These are phyloP conservation scores for Ericerus pela DNA, from an alignment of 1,140 invertebrate species.

Conservation along the genomic window DNA sequence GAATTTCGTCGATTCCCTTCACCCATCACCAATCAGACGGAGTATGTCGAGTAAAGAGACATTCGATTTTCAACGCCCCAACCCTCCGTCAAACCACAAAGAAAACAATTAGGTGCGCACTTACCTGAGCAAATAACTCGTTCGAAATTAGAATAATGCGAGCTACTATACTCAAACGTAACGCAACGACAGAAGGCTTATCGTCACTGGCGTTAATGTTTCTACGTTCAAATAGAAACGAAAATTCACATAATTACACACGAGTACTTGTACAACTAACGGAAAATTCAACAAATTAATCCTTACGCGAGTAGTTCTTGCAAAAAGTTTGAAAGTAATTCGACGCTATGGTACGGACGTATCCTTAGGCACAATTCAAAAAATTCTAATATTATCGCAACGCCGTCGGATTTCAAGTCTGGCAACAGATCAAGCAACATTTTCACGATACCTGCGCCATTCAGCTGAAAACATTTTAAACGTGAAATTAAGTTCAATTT, in stretches of 20 bases:
- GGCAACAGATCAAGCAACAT: constrained; percentile 51
- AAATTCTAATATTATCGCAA: constrained; percentile 53
- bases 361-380: constrained; percentile 54
- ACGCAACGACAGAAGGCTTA: background rate
- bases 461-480: constrained; percentile 21
- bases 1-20: too few relatives aligned
- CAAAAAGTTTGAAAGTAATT: constrained; percentile 48
- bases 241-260: too few relatives aligned
- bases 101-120: too few relatives aligned
- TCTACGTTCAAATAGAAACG: too few relatives aligned
- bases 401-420: constrained; percentile 65
- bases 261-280: too few relatives aligned
- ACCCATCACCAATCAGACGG: too few relatives aligned
- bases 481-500: constrained; percentile 26
- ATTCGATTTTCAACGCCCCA: too few relatives aligned
- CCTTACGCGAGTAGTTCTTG: constrained; percentile 48
- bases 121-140: background rate
- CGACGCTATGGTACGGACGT: constrained; percentile 42
- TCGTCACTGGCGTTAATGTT: constrained; percentile 3
- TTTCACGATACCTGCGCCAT: constrained; percentile 48
- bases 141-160: background rate
- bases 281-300: constrained; percentile 21
- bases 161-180: constrained; percentile 5
- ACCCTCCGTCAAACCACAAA: too few relatives aligned
- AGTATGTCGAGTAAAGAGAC: too few relatives aligned